Conservation (phyloP, 2,797 vertebrate species). For the Rhincodon typus region DNA sequence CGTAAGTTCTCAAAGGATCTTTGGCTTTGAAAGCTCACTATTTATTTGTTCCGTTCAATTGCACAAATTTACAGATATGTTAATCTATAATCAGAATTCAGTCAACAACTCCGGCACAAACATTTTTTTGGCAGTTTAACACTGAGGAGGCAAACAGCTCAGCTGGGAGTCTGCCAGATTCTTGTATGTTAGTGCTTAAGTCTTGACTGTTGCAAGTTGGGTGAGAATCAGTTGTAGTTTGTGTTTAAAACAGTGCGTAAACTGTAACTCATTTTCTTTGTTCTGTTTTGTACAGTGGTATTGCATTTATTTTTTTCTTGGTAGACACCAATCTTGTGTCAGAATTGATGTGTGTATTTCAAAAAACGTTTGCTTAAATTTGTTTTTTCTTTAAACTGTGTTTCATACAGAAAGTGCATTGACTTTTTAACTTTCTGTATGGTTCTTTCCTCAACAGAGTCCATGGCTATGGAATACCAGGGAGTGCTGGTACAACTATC, state of each 20-base stretch:
- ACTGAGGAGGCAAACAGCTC: not conserved
- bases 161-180: not conserved
- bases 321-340: not conserved
- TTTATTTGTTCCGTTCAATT: not conserved
- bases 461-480: slow-evolving; percentile 20
- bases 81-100: slow-evolving; percentile 24
- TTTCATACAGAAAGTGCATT: not conserved
- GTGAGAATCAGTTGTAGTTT: not conserved
- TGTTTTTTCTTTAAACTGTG: not conserved
- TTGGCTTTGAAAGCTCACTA: not conserved
- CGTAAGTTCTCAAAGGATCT: not conserved
- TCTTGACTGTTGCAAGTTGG: not conserved
- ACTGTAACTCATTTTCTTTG: not conserved
- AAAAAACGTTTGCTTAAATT: not conserved
- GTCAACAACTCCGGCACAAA: not conserved
- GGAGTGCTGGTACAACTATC: slow-evolving; percentile 30
- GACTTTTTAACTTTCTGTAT: not conserved
- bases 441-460: not conserved
- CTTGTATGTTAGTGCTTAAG: not conserved
- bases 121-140: not conserved
- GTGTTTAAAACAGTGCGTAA: not conserved
- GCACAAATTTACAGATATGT: slow-evolving; percentile 22
- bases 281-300: not conserved
- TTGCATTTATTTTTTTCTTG: not conserved
- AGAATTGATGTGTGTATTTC: not conserved